A percentile compares a stretch with the other conserved stretches of the same genome.
phyloP scores from a whole-genome alignment of 2,113 vertebrate species.

The Melanerpes aurifrons region DNA sequence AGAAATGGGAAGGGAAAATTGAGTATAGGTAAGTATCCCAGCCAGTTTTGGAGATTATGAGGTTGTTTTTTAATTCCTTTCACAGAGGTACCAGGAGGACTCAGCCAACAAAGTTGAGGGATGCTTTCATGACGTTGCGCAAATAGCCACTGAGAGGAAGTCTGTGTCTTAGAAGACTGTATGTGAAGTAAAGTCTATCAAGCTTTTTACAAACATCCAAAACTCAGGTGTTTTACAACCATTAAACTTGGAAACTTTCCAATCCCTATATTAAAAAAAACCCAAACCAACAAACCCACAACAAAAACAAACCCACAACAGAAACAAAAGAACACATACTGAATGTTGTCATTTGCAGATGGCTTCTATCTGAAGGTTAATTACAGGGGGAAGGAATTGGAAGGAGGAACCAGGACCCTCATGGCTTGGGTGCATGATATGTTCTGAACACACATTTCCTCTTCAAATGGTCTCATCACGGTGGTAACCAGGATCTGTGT shows the following conservation, averaged over 20 bases:
- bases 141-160: background rate
- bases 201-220: background rate
- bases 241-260: background rate
- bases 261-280: background rate
- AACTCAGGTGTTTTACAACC: background rate
- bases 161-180: background rate
- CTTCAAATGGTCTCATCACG: background rate
- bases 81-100: background rate
- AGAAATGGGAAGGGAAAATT: background rate
- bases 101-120: background rate
- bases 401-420: background rate
- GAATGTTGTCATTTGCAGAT: background rate
- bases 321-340: background rate
- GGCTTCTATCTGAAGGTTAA: background rate
- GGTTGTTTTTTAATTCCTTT: background rate
- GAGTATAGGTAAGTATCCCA: background rate
- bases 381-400: background rate
- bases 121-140: background rate
- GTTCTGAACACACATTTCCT: background rate
- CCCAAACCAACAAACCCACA: background rate
- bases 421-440: fast-evolving
- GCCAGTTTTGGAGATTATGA: background rate
- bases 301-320: background rate
- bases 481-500: background rate
- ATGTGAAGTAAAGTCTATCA: background rate